These are phyloP conservation scores for Alexandromys fortis DNA, from an alignment of 2,113 vertebrate species.

Conservation along the genomic window DNA sequence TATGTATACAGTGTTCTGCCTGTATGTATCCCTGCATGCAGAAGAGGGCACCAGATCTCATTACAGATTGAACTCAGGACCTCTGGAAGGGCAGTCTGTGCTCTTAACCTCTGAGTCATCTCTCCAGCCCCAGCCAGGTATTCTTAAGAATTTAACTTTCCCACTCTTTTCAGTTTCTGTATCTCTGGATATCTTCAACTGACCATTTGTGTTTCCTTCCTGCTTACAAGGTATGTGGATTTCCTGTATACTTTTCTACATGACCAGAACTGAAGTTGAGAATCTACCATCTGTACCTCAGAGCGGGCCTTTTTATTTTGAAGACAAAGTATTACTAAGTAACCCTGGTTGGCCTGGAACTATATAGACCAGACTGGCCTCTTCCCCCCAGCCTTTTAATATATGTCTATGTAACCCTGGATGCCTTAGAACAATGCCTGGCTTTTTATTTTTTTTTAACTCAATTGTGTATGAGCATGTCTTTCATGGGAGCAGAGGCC, in stretches of 20 bases:
- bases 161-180: neutral
- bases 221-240: neutral
- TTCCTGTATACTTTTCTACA: neutral
- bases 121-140: no score
- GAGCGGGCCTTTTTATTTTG: neutral
- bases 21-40: no score
- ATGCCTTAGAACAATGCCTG: neutral
- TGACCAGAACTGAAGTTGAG: neutral
- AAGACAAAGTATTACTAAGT: neutral
- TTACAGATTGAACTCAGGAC: no score
- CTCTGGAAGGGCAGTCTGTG: no score
- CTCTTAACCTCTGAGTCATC: no score
- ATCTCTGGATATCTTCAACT: neutral
- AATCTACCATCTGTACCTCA: neutral
- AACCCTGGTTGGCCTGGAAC: neutral
- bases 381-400: neutral
- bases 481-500: neutral
- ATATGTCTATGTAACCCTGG: neutral
- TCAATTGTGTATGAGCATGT: no score
- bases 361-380: neutral
- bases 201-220: neutral
- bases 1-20: no score
- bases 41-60: no score
- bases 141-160: neutral
- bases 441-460: neutral